Percentiles rank a stretch among this genome's conserved stretches.
These are phyloP conservation scores for Sycobia sp. DNA, from an alignment of 1,140 invertebrate genomes.

Conservation along the genomic window DNA sequence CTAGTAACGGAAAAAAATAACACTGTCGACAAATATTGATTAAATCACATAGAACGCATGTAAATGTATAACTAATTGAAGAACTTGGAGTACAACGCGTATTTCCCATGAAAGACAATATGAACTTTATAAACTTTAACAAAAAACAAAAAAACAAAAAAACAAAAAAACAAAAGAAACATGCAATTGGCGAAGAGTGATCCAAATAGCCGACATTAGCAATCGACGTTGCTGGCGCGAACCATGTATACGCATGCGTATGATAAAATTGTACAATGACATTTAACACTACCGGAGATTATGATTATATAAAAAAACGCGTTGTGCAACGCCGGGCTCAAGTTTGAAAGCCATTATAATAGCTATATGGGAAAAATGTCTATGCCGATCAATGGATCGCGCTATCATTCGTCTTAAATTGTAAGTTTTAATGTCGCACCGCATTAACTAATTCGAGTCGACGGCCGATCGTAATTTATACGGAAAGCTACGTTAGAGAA, in stretches of 20 bases:
- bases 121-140: conserved; percentile 3
- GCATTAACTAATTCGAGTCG: background rate
- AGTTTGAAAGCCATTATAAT: too few species aligned
- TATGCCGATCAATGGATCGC: background rate
- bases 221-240: background rate
- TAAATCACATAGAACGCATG: background rate
- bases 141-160: too few species aligned
- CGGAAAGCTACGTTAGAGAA: conserved; percentile 6
- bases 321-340: too few species aligned
- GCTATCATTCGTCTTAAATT: background rate
- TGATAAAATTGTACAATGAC: conserved; percentile 5
- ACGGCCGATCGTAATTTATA: background rate
- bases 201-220: conserved; percentile 2
- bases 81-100: conserved; percentile 24
- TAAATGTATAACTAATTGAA: too few species aligned
- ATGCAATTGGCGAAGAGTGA: background rate
- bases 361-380: too few species aligned
- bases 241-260: conserved; percentile 16
- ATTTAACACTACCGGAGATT: too few species aligned
- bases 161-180: too few species aligned
- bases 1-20: conserved; percentile 38
- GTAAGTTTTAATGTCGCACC: background rate
- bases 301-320: too few species aligned
- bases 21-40: background rate
- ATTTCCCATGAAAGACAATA: conserved; percentile 32